A percentile compares a stretch with the other conserved stretches of the same genome.
These are phyloP conservation scores for Gorsachius goisagi DNA, from an alignment of 2,113 vertebrate genomes.

Conservation along the genomic window DNA sequence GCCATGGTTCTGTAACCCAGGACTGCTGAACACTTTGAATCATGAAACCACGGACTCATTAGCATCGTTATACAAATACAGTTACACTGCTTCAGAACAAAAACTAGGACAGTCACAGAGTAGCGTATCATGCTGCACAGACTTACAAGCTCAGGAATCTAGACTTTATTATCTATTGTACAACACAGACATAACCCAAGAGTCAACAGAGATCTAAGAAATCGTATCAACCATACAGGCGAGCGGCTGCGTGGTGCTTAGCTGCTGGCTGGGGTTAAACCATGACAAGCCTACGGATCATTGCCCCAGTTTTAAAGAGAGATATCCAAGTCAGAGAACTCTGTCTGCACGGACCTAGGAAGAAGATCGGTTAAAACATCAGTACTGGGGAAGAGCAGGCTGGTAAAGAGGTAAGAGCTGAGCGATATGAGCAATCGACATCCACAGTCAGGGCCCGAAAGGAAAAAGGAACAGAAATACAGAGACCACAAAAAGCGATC, in stretches of 20 bases:
- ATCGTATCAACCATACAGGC: background rate
- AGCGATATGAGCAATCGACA: background rate
- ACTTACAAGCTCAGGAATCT: background rate
- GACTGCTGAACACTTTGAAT: background rate
- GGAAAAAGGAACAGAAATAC: background rate
- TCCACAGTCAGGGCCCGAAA: background rate
- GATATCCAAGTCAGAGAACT: background rate
- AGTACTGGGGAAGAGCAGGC: background rate
- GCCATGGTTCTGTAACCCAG: accelerated
- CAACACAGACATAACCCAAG: background rate
- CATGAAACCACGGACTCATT: background rate
- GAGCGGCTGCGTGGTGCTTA: too few species aligned
- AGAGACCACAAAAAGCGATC: background rate
- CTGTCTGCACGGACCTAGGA: background rate
- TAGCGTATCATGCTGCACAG: accelerated
- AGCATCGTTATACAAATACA: background rate
- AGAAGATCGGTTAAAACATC: background rate
- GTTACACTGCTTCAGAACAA: background rate
- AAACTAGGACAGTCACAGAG: background rate
- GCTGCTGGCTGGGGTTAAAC: too few species aligned
- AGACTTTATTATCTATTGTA: background rate
- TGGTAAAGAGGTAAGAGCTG: background rate
- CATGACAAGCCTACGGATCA: background rate
- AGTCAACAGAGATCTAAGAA: background rate
- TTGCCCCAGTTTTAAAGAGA: background rate